Conservation (phyloP, 2,888 invertebrate species). For the Oxyscelio sp. region DNA sequence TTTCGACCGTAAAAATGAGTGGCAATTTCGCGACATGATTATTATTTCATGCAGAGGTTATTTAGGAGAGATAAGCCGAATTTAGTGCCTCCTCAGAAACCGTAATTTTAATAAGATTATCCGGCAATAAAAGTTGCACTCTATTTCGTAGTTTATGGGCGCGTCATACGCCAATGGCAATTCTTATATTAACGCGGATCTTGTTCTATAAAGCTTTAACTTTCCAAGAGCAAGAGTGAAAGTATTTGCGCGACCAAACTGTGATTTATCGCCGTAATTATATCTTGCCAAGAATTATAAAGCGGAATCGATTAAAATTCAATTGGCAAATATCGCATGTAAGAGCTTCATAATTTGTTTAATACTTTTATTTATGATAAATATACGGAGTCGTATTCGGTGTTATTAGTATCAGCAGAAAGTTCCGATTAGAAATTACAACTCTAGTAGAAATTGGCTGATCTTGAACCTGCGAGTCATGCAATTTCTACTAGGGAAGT, state of each 20-base stretch:
- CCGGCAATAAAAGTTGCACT: conserved; percentile 47
- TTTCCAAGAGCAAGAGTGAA: conserved; percentile 9
- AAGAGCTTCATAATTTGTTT: no score
- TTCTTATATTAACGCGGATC: conserved; percentile 36
- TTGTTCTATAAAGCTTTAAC: conserved; percentile 15
- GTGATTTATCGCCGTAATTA: conserved; percentile 32
- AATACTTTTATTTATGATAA: no score
- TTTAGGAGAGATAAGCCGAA: conserved; percentile 37
- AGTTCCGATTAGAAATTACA: no score
- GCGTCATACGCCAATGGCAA: conserved; percentile 26
- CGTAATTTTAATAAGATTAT: conserved; percentile 47
- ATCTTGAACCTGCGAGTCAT: no score
- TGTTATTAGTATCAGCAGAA: no score
- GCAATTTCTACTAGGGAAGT: no score
- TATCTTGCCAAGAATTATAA: conserved; percentile 6
- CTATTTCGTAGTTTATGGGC: conserved; percentile 35
- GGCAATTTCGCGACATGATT: conserved; percentile 27
- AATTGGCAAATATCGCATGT: not conserved
- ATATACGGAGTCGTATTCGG: no score
- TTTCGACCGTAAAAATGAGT: not conserved
- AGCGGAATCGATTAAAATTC: conserved; percentile 6
- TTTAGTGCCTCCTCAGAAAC: conserved; percentile 27
- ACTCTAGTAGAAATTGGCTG: no score
- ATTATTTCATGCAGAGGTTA: conserved; percentile 40
- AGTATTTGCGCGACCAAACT: conserved; percentile 15